Evolutionary conservation across 2,888 invertebrate species (phyloP).

Genomic region (Caenorhabditis plicata): DNA sequence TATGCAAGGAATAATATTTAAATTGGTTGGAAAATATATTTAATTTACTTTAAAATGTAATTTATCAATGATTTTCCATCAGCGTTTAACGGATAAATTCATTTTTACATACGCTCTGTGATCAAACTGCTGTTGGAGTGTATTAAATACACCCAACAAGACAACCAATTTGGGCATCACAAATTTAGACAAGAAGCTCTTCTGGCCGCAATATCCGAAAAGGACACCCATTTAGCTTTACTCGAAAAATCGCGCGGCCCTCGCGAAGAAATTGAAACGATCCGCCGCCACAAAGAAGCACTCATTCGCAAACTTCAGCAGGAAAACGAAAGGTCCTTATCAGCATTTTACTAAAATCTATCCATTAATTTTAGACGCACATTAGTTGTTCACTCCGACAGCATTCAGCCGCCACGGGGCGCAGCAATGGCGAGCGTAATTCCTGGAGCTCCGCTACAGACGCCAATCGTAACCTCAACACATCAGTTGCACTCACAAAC

Average conservation of each 20-base stretch:
- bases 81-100: too few relatives aligned
- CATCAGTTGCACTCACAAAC: slow-evolving; percentile 3
- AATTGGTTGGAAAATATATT: too few relatives aligned
- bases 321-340: slow-evolving; percentile 36
- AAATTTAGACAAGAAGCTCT: slow-evolving; percentile 81
- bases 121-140: too few relatives aligned
- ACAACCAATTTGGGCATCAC: too few relatives aligned
- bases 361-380: slow-evolving; percentile 21
- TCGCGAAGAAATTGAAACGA: slow-evolving; percentile 46
- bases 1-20: too few relatives aligned
- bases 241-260: slow-evolving; percentile 71
- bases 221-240: slow-evolving; percentile 83
- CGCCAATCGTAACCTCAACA: slow-evolving; percentile 10
- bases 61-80: too few relatives aligned
- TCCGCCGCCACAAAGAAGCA: slow-evolving; percentile 49
- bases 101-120: too few relatives aligned
- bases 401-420: slow-evolving; percentile 25
- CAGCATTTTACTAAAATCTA: slow-evolving; percentile 1
- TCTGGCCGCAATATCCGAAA: slow-evolving; percentile 81
- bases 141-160: too few relatives aligned
- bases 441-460: slow-evolving; percentile 30
- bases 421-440: slow-evolving; percentile 34
- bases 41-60: too few relatives aligned
- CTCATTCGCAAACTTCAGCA: slow-evolving; percentile 47
- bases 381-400: slow-evolving; percentile 38